These are phyloP conservation scores for Limulus polyphemus DNA, from an alignment of 2,888 invertebrate genomes.

Conservation along the genomic window DNA sequence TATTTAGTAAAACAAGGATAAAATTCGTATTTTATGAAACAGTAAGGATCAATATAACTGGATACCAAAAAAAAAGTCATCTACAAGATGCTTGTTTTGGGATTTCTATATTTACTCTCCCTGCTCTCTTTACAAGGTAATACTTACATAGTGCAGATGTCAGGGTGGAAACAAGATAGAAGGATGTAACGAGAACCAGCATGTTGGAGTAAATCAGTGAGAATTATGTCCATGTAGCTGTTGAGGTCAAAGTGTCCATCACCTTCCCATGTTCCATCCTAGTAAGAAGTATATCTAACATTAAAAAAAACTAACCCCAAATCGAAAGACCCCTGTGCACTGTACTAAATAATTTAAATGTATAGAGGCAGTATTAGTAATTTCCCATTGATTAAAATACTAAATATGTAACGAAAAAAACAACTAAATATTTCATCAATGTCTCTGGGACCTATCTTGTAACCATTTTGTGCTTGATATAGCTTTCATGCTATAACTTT, in stretches of 20 bases:
- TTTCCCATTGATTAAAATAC: too few relatives aligned
- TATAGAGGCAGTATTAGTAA: too few relatives aligned
- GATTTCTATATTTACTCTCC: neutral
- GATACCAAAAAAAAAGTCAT: too few relatives aligned
- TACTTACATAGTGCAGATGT: constrained; percentile 76
- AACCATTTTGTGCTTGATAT: too few relatives aligned
- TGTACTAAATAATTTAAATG: too few relatives aligned
- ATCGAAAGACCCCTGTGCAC: too few relatives aligned
- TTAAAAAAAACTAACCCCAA: too few relatives aligned
- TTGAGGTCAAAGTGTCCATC: constrained; percentile 80
- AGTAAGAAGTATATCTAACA: constrained; percentile 1
- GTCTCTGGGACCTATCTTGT: too few relatives aligned
- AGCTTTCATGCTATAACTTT: too few relatives aligned
- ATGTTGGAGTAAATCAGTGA: constrained; percentile 67
- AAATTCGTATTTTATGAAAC: constrained; percentile 1
- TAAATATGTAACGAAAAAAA: too few relatives aligned
- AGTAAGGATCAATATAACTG: neutral
- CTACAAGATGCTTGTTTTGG: too few relatives aligned
- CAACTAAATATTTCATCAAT: too few relatives aligned
- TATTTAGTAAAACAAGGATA: constrained; percentile 3
- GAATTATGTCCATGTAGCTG: constrained; percentile 71
- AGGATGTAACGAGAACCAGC: constrained; percentile 71
- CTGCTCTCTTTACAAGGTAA: neutral
- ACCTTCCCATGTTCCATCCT: constrained; percentile 73
- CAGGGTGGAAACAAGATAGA: constrained; percentile 91